Conservation (phyloP, 2,888 invertebrate species). For the Mantis religiosa region DNA sequence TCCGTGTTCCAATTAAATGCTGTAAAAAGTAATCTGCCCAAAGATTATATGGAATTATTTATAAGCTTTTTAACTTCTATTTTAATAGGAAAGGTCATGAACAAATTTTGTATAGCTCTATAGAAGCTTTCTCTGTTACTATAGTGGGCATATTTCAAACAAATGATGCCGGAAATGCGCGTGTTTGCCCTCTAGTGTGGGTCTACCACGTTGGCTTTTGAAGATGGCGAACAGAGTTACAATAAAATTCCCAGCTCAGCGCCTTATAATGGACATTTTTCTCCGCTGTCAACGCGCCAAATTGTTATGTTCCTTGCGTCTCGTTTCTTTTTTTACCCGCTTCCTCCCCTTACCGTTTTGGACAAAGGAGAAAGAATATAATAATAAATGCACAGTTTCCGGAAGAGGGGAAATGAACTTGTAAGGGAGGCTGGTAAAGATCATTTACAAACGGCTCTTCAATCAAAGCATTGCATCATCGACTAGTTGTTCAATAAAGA, state of each 20-base stretch:
- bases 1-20: too few relatives aligned
- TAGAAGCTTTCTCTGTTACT: too few relatives aligned
- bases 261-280: constrained; percentile 3
- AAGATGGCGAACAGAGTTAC: not conserved
- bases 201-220: not conserved
- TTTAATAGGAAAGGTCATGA: too few relatives aligned
- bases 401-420: not conserved
- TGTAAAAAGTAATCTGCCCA: too few relatives aligned
- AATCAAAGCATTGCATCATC: not conserved
- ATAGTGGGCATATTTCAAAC: not conserved
- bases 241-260: not conserved
- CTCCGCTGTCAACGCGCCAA: constrained; percentile 11
- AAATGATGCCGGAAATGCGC: not conserved
- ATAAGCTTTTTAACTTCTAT: too few relatives aligned
- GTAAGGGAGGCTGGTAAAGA: not conserved
- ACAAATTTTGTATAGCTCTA: too few relatives aligned
- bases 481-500: too few relatives aligned
- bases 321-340: not conserved
- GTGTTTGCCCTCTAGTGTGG: not conserved
- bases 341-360: not conserved
- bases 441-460: not conserved
- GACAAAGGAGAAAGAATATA: constrained; percentile 6
- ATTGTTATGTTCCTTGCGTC: constrained; percentile 4
- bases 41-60: too few relatives aligned
- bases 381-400: constrained; percentile 20